These are phyloP conservation scores for Thumatha senex DNA, from an alignment of 2,888 invertebrate genomes.

Conservation along the genomic window DNA sequence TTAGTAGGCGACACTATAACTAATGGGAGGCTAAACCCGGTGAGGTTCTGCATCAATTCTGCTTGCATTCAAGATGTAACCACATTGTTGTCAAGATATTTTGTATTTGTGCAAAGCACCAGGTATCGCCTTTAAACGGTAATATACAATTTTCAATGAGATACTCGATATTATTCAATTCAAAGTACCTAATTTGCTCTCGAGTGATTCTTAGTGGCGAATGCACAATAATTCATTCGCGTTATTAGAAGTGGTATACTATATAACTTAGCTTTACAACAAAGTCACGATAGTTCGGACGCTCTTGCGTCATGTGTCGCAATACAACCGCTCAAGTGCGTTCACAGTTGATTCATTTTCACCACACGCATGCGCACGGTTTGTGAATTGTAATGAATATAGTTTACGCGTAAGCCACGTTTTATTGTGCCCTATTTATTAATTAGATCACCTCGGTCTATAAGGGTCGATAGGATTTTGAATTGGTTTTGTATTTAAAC, in stretches of 20 bases:
- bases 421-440: conserved; percentile 2
- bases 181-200: neutral
- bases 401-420: conserved; percentile 18
- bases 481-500: neutral
- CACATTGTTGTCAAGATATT: too few species aligned
- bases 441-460: neutral
- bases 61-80: too few species aligned
- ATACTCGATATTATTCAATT: neutral
- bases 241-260: conserved; percentile 30
- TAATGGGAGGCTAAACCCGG: too few species aligned
- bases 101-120: too few species aligned
- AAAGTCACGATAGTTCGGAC: conserved; percentile 34
- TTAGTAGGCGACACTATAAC: too few species aligned
- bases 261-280: conserved; percentile 33
- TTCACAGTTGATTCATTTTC: conserved; percentile 71
- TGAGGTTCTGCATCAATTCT: too few species aligned
- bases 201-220: conserved; percentile 10
- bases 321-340: conserved; percentile 39
- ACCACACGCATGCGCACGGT: conserved; percentile 51
- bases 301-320: conserved; percentile 54
- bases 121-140: conserved; percentile 10
- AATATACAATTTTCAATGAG: neutral
- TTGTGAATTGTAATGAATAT: conserved; percentile 33
- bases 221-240: neutral
- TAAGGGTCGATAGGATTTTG: neutral